Evolutionary conservation across 2,888 invertebrate species (phyloP).

Genomic region (Amaurobius ferox): DNA sequence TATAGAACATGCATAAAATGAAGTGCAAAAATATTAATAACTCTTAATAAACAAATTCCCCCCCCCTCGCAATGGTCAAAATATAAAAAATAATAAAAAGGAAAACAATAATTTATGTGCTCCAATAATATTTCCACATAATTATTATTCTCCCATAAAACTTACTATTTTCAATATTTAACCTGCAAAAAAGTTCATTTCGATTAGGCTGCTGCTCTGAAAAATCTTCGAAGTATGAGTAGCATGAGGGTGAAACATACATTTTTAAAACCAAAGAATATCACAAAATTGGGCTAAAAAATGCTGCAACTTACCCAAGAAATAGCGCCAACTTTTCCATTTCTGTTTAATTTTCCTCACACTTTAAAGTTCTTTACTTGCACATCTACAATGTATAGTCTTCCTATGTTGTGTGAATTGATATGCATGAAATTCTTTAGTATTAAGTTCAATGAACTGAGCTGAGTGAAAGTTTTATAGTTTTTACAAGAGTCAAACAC

Average conservation of each 20-base stretch:
- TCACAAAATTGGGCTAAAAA: slow-evolving; percentile 67
- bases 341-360: slow-evolving; percentile 62
- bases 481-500: slow-evolving; percentile 31
- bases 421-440: slow-evolving; percentile 42
- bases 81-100: neutral
- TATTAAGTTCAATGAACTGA: slow-evolving; percentile 37
- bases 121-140: no score
- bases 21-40: neutral
- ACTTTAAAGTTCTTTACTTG: slow-evolving; percentile 67
- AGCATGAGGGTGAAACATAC: slow-evolving; percentile 39
- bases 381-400: slow-evolving; percentile 48
- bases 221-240: neutral
- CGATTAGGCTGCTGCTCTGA: neutral
- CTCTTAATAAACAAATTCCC: neutral
- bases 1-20: slow-evolving; percentile 25
- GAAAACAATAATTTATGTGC: neutral
- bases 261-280: slow-evolving; percentile 45
- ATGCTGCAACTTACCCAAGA: slow-evolving; percentile 64
- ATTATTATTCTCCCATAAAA: neutral
- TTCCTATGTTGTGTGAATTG: slow-evolving; percentile 53
- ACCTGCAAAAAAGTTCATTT: neutral
- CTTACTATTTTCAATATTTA: neutral
- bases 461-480: slow-evolving; percentile 30
- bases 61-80: no score
- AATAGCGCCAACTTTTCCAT: slow-evolving; percentile 58